A percentile compares a stretch with the other conserved stretches of the same genome.
phyloP scores from a whole-genome alignment of 2,888 invertebrate species.

The Platerodrilus igneus region DNA sequence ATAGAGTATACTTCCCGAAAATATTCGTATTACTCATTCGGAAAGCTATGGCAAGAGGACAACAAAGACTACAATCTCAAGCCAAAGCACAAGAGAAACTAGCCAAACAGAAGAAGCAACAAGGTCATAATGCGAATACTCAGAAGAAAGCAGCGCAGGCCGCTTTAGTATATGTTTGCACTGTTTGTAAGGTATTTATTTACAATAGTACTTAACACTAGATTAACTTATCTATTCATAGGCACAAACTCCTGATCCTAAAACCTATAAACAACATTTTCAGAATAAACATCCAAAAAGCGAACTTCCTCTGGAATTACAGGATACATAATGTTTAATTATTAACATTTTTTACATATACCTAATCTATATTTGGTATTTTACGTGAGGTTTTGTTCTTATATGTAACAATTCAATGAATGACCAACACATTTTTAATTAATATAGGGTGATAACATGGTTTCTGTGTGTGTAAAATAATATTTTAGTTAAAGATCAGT shows the following conservation, averaged over 20 bases:
- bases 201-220: slow-evolving; percentile 1
- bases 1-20: too few species aligned
- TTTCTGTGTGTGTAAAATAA: too few species aligned
- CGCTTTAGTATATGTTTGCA: slow-evolving; percentile 86
- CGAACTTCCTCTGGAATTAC: slow-evolving; percentile 81
- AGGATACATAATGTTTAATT: too few species aligned
- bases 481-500: too few species aligned
- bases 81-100: slow-evolving; percentile 90
- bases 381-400: too few species aligned
- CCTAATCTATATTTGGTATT: too few species aligned
- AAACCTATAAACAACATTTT: slow-evolving; percentile 99
- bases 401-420: too few species aligned
- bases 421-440: too few species aligned
- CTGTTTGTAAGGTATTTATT: slow-evolving; percentile 76
- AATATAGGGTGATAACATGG: too few species aligned
- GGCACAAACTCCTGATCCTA: slow-evolving; percentile 99
- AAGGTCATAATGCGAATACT: slow-evolving; percentile 80
- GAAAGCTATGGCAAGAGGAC: slow-evolving; percentile 99
- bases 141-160: slow-evolving; percentile 94
- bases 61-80: slow-evolving; percentile 97
- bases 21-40: too few species aligned
- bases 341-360: too few species aligned
- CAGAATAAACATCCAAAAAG: slow-evolving; percentile 98
- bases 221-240: slow-evolving; percentile 45
- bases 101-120: slow-evolving; percentile 81